A percentile compares a stretch with the other conserved stretches of the same genome.
These are phyloP conservation scores for Argyrosomus japonicus DNA, from an alignment of 2,113 vertebrate genomes.

Conservation along the genomic window DNA sequence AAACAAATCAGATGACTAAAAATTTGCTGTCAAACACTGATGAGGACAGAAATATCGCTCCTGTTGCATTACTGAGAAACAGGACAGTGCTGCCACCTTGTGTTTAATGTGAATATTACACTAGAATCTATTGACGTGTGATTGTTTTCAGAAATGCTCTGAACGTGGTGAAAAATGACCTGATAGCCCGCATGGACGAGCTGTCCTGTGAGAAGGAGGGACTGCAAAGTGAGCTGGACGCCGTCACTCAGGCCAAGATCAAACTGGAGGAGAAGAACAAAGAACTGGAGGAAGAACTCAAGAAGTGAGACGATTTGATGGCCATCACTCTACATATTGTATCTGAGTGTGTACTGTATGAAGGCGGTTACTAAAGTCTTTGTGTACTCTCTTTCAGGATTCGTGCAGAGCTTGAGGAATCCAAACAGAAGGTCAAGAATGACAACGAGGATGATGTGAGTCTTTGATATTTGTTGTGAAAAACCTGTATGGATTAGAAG, in stretches of 20 bases:
- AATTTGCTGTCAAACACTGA: too few relatives aligned
- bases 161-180: slow-evolving; percentile 97
- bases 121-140: fast-evolving
- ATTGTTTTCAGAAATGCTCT: slow-evolving; percentile 90
- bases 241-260: slow-evolving; percentile 90
- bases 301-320: slow-evolving; percentile 84
- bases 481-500: fast-evolving
- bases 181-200: slow-evolving; percentile 94
- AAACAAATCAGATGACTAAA: too few relatives aligned
- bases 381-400: slow-evolving; percentile 80
- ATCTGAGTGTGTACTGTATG: neutral
- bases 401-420: slow-evolving; percentile 90
- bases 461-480: slow-evolving; percentile 3
- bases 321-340: neutral
- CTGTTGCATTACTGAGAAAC: neutral
- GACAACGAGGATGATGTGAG: slow-evolving; percentile 95
- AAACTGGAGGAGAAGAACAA: slow-evolving; percentile 95
- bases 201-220: slow-evolving; percentile 95
- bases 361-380: neutral
- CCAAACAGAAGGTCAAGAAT: slow-evolving; percentile 90
- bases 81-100: slow-evolving; percentile 38
- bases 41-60: neutral
- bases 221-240: slow-evolving; percentile 90
- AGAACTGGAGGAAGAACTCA: slow-evolving; percentile 95
- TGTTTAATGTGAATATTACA: neutral